phyloP scores from a whole-genome alignment of 2,797 vertebrate species.

The Amniataba percoides region DNA sequence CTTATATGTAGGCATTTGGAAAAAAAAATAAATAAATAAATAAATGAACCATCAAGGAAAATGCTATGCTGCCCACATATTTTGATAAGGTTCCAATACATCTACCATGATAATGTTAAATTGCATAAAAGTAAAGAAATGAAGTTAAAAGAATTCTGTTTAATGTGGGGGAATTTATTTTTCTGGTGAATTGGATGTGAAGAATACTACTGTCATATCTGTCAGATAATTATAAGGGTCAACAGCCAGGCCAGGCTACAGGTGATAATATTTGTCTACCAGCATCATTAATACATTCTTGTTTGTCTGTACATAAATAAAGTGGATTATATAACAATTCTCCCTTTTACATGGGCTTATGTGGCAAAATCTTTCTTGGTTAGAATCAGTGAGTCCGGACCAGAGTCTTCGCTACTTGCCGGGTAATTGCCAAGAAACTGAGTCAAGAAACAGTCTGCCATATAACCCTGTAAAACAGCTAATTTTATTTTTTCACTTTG shows the following conservation, averaged over 20 bases:
- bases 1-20: background rate
- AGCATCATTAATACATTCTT: background rate
- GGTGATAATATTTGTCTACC: background rate
- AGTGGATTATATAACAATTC: background rate
- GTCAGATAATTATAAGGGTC: background rate
- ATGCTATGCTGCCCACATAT: background rate
- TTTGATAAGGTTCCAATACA: background rate
- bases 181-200: background rate
- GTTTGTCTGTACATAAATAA: background rate
- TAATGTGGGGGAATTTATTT: background rate
- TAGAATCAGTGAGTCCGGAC: background rate
- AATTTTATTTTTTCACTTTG: background rate
- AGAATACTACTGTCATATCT: background rate
- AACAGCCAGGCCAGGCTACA: background rate
- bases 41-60: background rate
- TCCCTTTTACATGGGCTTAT: background rate
- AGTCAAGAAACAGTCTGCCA: background rate
- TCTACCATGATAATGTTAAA: background rate
- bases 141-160: background rate
- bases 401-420: too few relatives aligned
- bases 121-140: background rate
- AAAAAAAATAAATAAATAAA: background rate
- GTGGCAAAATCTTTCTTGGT: background rate
- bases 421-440: background rate
- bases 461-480: background rate